Conservation (phyloP, 2,113 vertebrate species). For the Zosterops pallidus region DNA sequence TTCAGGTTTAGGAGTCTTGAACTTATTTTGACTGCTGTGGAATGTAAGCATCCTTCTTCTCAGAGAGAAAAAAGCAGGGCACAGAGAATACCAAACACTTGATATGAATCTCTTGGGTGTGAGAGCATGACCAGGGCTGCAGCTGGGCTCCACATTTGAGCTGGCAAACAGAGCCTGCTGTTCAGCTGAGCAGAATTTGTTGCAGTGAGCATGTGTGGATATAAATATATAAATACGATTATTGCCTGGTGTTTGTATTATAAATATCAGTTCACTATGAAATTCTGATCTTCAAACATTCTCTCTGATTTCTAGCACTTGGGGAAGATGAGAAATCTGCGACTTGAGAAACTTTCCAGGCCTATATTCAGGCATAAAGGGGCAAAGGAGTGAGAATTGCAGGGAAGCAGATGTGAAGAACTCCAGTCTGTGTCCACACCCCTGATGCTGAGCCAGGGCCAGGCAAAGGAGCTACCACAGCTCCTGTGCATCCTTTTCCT, state of each 20-base stretch:
- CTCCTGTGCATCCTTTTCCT: background rate
- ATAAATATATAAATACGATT: background rate
- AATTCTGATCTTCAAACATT: background rate
- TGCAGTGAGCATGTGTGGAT: background rate
- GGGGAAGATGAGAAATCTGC: background rate
- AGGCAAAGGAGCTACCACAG: background rate
- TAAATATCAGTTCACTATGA: background rate
- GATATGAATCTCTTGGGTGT: accelerated
- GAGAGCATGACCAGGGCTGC: background rate
- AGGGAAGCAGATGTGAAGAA: background rate
- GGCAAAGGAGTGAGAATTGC: background rate
- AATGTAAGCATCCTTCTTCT: background rate
- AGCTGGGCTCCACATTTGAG: background rate
- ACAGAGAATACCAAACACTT: background rate
- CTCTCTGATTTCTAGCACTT: background rate
- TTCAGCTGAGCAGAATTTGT: background rate
- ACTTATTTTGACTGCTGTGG: background rate
- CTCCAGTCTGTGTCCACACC: accelerated
- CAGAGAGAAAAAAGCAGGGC: background rate
- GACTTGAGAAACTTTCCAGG: background rate
- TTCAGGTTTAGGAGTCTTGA: background rate
- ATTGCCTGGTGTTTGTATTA: background rate
- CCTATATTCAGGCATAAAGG: background rate
- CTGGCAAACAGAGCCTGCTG: background rate
- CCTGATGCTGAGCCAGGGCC: background rate